phyloP scores from a whole-genome alignment of 2,888 invertebrate genomes.

The Xanthia icteritia region DNA sequence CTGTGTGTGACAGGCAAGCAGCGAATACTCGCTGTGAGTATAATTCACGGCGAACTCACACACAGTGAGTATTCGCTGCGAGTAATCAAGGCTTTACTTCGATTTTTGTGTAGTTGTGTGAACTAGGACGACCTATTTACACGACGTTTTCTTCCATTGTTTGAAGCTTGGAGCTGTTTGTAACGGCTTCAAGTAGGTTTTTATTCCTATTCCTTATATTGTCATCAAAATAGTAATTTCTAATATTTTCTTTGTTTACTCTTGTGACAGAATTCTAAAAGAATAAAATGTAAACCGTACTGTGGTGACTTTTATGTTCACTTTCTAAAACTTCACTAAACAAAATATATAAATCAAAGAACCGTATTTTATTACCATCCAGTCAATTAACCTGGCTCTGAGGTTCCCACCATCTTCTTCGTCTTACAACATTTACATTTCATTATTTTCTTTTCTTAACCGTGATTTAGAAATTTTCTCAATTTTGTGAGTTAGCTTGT shows the following conservation, averaged over 20 bases:
- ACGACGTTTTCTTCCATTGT: slow-evolving; percentile 18
- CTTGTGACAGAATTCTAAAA: background rate
- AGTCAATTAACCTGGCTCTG: background rate
- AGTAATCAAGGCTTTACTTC: background rate
- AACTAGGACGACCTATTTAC: slow-evolving; percentile 15
- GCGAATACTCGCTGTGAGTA: too few species aligned
- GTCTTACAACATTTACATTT: slow-evolving; percentile 34
- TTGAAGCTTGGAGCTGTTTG: background rate
- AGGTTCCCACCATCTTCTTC: background rate
- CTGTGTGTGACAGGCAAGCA: too few species aligned
- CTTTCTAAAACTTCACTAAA: background rate
- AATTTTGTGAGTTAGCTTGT: slow-evolving; percentile 15
- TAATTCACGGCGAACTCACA: too few species aligned
- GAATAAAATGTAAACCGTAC: background rate
- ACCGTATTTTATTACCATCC: background rate
- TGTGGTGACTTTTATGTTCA: background rate
- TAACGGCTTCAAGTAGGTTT: background rate
- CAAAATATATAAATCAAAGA: slow-evolving; percentile 5
- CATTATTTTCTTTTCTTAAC: slow-evolving; percentile 16
- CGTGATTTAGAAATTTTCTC: slow-evolving; percentile 13
- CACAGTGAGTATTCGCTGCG: too few species aligned
- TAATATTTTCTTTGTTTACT: background rate
- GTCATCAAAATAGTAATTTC: background rate
- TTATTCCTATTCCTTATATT: background rate
- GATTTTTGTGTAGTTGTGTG: slow-evolving; percentile 6